Conservation (phyloP, 2,888 invertebrate genomes). For the Eurytoma californica region DNA sequence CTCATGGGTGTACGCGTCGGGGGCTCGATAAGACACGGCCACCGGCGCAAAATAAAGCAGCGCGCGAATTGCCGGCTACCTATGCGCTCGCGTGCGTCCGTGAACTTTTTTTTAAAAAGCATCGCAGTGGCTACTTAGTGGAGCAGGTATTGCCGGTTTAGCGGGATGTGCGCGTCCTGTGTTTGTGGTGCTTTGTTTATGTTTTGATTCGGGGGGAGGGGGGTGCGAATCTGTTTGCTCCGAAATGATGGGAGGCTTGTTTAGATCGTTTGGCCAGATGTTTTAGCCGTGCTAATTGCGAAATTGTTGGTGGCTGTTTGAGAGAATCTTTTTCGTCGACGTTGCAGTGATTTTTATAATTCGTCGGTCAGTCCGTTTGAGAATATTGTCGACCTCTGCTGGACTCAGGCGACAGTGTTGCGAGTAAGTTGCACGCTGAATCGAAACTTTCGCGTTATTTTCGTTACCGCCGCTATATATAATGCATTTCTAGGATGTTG, state of each 20-base stretch:
- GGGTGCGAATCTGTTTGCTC: background rate
- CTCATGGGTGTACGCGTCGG: background rate
- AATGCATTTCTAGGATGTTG: no score
- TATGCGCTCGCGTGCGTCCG: background rate
- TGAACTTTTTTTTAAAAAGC: background rate
- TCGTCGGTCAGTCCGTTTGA: no score
- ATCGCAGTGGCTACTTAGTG: no score
- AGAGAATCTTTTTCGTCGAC: no score
- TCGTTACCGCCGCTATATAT: no score
- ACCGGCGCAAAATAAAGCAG: background rate
- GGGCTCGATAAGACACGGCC: background rate
- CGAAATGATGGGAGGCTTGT: background rate
- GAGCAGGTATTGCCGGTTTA: slow-evolving; percentile 28
- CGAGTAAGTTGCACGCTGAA: no score
- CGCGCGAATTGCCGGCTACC: slow-evolving; percentile 1
- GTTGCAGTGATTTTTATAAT: no score
- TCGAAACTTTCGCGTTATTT: no score
- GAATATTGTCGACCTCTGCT: no score
- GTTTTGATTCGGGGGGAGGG: background rate
- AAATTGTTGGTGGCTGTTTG: background rate
- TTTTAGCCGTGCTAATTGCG: background rate
- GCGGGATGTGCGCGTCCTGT: background rate
- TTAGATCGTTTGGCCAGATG: background rate
- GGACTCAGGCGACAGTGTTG: no score
- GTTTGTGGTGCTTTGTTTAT: slow-evolving; percentile 25